Conservation (phyloP, 2,888 invertebrate species). For the Amiota minor region DNA sequence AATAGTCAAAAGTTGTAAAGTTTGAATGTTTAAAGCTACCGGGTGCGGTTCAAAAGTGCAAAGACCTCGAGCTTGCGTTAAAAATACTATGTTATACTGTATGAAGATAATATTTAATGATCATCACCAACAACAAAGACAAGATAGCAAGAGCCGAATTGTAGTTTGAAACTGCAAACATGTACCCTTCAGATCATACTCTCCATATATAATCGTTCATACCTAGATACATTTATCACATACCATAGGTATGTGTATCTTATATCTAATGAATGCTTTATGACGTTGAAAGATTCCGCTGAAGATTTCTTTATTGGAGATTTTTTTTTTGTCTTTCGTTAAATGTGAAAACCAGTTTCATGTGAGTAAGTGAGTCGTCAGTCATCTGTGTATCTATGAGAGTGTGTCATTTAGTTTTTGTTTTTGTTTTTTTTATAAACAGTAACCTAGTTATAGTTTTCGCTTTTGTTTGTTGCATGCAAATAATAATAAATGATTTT, state of each 20-base stretch:
- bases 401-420: not conserved
- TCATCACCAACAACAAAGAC: too few species aligned
- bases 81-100: not conserved
- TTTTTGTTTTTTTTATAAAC: constrained; percentile 41
- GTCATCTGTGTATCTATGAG: not conserved
- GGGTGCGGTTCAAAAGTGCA: constrained; percentile 39
- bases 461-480: constrained; percentile 10
- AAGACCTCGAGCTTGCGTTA: constrained; percentile 45
- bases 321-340: not conserved
- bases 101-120: too few species aligned
- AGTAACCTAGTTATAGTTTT: constrained; percentile 53
- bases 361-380: not conserved
- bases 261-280: constrained; percentile 9
- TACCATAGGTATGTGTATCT: not conserved
- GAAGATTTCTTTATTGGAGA: constrained; percentile 26
- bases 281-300: constrained; percentile 39
- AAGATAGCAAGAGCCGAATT: not conserved
- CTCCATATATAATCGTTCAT: too few species aligned
- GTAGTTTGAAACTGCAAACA: constrained; percentile 1
- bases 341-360: constrained; percentile 5
- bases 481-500: not conserved
- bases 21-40: not conserved
- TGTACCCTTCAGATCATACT: not conserved
- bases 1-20: not conserved
- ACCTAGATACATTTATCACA: not conserved